Percentiles rank a stretch among this genome's conserved stretches.
Conservation (phyloP, 1,140 invertebrate species). For the Campoletis sonorensis region DNA sequence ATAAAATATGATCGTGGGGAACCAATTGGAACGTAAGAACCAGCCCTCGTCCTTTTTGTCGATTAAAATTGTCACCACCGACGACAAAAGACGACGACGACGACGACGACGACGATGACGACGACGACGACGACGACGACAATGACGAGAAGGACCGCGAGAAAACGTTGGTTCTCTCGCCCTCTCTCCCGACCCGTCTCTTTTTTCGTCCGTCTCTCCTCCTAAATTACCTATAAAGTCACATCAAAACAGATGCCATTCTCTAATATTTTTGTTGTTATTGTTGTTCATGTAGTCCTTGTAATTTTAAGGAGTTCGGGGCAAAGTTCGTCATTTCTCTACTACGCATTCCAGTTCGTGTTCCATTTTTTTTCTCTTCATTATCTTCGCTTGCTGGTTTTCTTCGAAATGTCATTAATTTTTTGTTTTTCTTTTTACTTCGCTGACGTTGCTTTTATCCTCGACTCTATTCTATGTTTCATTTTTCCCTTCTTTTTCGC, state of each 20-base stretch:
- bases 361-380: slow-evolving; percentile 14
- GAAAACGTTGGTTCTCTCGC: slow-evolving; percentile 35
- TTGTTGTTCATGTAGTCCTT: too few species aligned
- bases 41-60: slow-evolving; percentile 53
- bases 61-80: too few species aligned
- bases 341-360: slow-evolving; percentile 49
- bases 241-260: slow-evolving; percentile 68
- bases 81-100: too few species aligned
- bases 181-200: not conserved
- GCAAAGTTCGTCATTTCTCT: slow-evolving; percentile 39
- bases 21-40: not conserved
- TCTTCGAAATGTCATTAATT: slow-evolving; percentile 39
- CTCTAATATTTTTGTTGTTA: slow-evolving; percentile 57
- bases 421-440: slow-evolving; percentile 44
- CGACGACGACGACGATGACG: slow-evolving; percentile 58
- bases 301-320: slow-evolving; percentile 53
- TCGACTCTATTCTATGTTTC: slow-evolving; percentile 74
- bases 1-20: too few species aligned
- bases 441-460: slow-evolving; percentile 50
- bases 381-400: slow-evolving; percentile 15
- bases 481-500: slow-evolving; percentile 68
- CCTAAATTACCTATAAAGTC: slow-evolving; percentile 67
- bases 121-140: slow-evolving; percentile 51
- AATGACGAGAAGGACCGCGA: slow-evolving; percentile 61
- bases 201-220: slow-evolving; percentile 43